Base-by-base conservation (phyloP, 2,888 invertebrate genomes). In the Leptura quadrifasciata region DNA sequence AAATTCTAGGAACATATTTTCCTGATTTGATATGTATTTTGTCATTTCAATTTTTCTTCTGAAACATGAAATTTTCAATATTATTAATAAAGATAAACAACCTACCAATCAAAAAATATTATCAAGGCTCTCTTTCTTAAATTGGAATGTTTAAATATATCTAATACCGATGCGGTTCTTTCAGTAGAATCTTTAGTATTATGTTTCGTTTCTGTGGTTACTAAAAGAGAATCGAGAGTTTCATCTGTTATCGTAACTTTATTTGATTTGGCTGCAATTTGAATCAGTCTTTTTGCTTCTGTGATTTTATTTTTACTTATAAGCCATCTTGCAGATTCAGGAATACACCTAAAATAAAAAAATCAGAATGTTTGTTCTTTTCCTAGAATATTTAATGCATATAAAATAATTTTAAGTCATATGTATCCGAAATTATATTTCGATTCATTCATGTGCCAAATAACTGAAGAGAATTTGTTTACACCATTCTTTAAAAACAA, bases 281-380 rank as follows among this genome's bases (percentile, higher is more conserved):
- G 90, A 52, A 95, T 91, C 21, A 93, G 89, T 58, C 88, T 88
- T 79, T 92, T 92, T 0, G 94, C 94, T 85, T 93, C 92, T 31
- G 91, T 90, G 17, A 91, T 89, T 35, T 92, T 91, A 52, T 93
- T 92, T 84, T 93, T 93, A 0, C 93, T 91, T 69, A 94, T 85
- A 76, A 95, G 87, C 95, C 95, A 95, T 65, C 95, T 91, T 8
- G 93, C 92, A 0, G 94, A 95, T 88, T 95, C 95, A 0, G 95
- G 95, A 83, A 95, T 92, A 76, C 94, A 92, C 88, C 89, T 89
- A 72, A 79, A 80, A 81, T 18, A 60, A 60, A 24, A 74, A 31
- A n/a, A 20, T 20, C 21, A 21, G 21, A 12, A 57, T 21, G 18
- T 55, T 18, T 55, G 17, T 55, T 4, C 18, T 4, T 57, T 20